Conservation (phyloP, 2,888 invertebrate genomes). For the Limnephilus auricula region DNA sequence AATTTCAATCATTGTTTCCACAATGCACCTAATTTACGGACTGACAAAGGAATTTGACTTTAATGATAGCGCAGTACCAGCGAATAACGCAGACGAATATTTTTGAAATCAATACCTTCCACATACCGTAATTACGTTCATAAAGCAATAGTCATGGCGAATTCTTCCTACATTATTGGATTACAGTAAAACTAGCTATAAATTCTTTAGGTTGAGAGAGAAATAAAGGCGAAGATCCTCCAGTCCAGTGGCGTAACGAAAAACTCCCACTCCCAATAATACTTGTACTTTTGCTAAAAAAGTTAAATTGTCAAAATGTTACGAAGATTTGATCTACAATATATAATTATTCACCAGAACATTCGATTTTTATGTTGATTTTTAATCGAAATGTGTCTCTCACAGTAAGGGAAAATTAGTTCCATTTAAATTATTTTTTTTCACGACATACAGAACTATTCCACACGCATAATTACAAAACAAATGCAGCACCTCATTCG, state of each 20-base stretch:
- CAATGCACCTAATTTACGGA: background rate
- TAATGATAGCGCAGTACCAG: background rate
- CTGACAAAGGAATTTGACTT: conserved; percentile 2
- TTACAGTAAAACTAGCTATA: background rate
- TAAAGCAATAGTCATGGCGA: background rate
- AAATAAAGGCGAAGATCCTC: background rate
- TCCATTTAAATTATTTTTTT: no score
- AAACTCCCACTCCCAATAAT: background rate
- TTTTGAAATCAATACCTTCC: background rate
- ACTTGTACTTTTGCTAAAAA: background rate
- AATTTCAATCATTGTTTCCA: conserved; percentile 11
- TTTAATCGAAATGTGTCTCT: background rate
- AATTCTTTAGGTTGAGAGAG: conserved; percentile 2
- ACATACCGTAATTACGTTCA: background rate
- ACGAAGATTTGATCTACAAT: background rate
- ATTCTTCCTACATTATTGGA: conserved; percentile 15
- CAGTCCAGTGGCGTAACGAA: background rate
- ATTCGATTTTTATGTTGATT: background rate
- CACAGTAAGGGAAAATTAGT: no score
- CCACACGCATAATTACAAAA: no score
- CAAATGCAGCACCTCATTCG: no score
- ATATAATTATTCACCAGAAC: background rate
- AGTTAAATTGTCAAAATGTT: background rate
- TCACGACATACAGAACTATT: no score
- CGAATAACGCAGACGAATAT: background rate